phyloP scores from a whole-genome alignment of 2,888 invertebrate species.

The Dasypogon diadema region DNA sequence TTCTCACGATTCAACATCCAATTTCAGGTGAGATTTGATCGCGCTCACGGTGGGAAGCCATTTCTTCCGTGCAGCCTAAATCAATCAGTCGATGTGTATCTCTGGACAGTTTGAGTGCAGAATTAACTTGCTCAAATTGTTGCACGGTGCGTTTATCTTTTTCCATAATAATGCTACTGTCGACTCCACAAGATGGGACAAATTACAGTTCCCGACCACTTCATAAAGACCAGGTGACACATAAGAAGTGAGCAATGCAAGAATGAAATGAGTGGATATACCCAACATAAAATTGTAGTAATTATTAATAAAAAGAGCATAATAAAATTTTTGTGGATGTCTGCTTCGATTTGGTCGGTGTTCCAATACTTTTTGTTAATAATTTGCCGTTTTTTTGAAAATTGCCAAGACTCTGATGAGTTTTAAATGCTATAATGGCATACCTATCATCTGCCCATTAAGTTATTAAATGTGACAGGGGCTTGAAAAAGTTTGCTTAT shows the following conservation, averaged over 20 bases:
- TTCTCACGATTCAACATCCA: conserved; percentile 11
- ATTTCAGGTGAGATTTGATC: neutral
- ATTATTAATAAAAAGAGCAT: too few relatives aligned
- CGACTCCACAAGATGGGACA: neutral
- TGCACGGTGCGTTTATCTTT: neutral
- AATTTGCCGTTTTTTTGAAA: neutral
- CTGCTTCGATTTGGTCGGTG: too few relatives aligned
- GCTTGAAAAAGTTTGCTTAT: too few relatives aligned
- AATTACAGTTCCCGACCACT: neutral
- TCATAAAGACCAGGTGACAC: neutral
- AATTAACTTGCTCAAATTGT: neutral
- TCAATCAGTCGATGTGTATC: neutral
- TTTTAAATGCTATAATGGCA: neutral
- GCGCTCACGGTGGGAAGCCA: neutral
- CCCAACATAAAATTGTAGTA: too few relatives aligned
- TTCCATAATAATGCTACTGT: neutral
- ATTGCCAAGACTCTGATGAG: neutral
- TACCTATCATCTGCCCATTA: conserved; percentile 15
- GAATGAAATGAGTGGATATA: too few relatives aligned
- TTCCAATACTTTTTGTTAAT: neutral
- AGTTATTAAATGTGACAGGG: conserved; percentile 7
- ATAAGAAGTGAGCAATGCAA: neutral
- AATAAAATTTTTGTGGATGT: too few relatives aligned
- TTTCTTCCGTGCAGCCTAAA: conserved; percentile 4
- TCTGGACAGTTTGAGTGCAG: conserved; percentile 4